phyloP scores from a whole-genome alignment of 1,140 invertebrate genomes.

The Drosophila yakuba region DNA sequence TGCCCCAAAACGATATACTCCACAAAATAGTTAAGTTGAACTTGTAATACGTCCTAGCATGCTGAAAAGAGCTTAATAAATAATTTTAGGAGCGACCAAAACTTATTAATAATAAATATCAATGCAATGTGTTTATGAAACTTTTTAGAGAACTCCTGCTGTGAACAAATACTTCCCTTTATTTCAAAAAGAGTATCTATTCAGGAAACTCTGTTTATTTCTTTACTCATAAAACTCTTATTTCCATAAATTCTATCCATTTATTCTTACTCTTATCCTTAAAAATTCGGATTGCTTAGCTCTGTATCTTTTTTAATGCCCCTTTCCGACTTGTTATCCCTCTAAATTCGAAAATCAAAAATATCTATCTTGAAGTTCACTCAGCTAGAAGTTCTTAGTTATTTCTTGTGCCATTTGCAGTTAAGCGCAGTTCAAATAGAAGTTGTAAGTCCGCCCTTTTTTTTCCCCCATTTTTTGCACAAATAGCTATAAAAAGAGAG shows the following conservation, averaged over 20 bases:
- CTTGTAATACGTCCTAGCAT: conserved; percentile 41
- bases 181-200: too few relatives aligned
- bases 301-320: not conserved
- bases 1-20: conserved; percentile 10
- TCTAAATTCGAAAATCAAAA: conserved; percentile 1
- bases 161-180: too few relatives aligned
- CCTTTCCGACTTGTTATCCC: conserved; percentile 12
- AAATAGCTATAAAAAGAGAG: conserved; percentile 29
- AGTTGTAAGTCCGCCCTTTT: conserved; percentile 30
- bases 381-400: conserved; percentile 61
- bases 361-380: conserved; percentile 52
- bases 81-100: not conserved
- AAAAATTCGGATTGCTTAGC: conserved; percentile 10
- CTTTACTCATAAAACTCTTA: too few relatives aligned
- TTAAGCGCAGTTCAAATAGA: conserved; percentile 58
- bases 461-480: not conserved
- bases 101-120: not conserved
- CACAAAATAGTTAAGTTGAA: conserved; percentile 14
- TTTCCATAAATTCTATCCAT: not conserved
- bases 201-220: too few relatives aligned
- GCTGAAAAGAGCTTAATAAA: conserved; percentile 7
- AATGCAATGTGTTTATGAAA: too few relatives aligned
- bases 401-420: conserved; percentile 61
- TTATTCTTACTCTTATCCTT: not conserved
- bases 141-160: too few relatives aligned